Percentiles rank a stretch among this genome's conserved stretches.
Conservation (phyloP, 2,113 vertebrate genomes). For the Clarias gariepinus region DNA sequence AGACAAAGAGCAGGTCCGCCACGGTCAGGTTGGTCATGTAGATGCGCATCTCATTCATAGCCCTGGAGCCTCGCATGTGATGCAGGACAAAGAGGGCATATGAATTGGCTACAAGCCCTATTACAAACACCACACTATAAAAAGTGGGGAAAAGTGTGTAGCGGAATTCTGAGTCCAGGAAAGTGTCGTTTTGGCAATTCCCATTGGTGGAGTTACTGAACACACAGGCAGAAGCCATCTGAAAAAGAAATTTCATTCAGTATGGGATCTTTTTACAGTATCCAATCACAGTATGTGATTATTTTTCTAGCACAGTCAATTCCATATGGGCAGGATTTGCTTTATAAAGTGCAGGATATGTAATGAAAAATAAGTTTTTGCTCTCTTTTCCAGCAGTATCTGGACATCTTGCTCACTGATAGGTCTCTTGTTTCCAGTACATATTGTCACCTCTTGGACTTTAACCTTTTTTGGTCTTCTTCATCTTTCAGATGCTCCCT, state of each 20-base stretch:
- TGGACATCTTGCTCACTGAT: no score
- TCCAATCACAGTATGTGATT: neutral
- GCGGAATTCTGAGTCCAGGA: constrained; percentile 87
- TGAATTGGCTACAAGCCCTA: constrained; percentile 82
- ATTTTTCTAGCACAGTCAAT: neutral
- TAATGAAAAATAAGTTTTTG: neutral
- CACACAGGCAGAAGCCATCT: neutral
- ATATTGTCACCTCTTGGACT: no score
- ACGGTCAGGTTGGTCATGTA: constrained; percentile 92
- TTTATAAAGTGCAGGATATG: neutral
- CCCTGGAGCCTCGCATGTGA: constrained; percentile 75
- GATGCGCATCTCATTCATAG: constrained; percentile 89
- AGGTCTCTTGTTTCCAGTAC: neutral
- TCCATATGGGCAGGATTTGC: neutral
- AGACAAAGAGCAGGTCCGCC: constrained; percentile 88
- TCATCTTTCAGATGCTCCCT: no score
- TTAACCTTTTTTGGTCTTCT: no score
- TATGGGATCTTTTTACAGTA: neutral
- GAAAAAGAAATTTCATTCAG: neutral
- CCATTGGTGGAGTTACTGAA: no score
- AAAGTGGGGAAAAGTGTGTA: constrained; percentile 80
- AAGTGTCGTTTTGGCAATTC: constrained; percentile 4
- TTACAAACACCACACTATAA: constrained; percentile 83
- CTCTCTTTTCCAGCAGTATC: no score
- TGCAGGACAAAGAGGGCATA: constrained; percentile 86